phyloP scores from a whole-genome alignment of 2,797 vertebrate species.

The Alosa sapidissima region DNA sequence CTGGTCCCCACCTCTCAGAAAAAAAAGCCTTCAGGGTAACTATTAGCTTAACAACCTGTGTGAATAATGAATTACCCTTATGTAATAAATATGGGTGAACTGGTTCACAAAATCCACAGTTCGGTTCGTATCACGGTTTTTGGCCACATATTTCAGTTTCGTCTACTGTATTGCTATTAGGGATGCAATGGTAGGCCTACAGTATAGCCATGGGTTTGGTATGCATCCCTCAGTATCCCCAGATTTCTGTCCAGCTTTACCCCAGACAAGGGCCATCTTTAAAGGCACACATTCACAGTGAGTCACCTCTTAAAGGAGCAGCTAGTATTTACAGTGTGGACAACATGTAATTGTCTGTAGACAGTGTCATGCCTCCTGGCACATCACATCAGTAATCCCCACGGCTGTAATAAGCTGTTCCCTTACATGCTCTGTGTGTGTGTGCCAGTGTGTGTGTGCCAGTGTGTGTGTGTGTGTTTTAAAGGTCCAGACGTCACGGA shows the following conservation, averaged over 20 bases:
- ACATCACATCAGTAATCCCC: conserved; percentile 7
- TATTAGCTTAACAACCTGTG: background rate
- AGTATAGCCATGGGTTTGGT: too few species aligned
- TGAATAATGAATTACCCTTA: background rate
- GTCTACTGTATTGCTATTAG: too few species aligned
- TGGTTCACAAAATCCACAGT: too few species aligned
- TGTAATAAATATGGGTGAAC: too few species aligned
- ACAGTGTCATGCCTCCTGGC: background rate
- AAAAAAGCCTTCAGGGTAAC: background rate
- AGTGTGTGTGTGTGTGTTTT: conserved; percentile 31
- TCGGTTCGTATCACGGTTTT: too few species aligned
- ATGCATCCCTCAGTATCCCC: too few species aligned
- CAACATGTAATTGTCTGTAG: conserved; percentile 21
- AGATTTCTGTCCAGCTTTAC: background rate
- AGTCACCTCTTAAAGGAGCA: background rate
- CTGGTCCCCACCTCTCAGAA: background rate
- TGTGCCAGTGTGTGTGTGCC: conserved; percentile 9
- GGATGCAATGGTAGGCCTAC: too few species aligned
- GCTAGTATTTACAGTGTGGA: conserved; percentile 7
- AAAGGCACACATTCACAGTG: background rate
- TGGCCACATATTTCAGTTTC: too few species aligned
- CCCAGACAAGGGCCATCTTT: background rate
- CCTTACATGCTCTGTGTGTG: background rate
- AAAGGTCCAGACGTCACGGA: conserved; percentile 30
- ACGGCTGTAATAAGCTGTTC: conserved; percentile 3